These are phyloP conservation scores for Cordylochernes scorpioides DNA, from an alignment of 2,888 invertebrate species.

Conservation along the genomic window DNA sequence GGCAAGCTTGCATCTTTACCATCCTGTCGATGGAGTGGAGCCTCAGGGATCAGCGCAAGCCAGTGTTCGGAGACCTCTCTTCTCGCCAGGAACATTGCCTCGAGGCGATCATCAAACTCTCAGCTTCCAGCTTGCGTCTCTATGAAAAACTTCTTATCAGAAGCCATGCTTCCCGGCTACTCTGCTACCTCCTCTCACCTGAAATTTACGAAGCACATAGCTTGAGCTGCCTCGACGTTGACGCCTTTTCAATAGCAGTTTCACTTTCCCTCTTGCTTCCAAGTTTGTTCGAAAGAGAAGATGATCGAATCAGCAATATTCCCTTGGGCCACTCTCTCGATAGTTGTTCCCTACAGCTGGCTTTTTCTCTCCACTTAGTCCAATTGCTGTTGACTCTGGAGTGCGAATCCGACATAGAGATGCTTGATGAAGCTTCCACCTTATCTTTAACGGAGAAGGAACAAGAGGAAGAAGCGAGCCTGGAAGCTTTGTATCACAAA, in stretches of 20 bases:
- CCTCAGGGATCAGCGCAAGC: slow-evolving; percentile 24
- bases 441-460: too few species aligned
- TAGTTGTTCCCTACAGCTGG: slow-evolving; percentile 45
- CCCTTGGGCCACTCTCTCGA: slow-evolving; percentile 31
- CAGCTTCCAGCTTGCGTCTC: slow-evolving; percentile 15
- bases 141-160: slow-evolving; percentile 22
- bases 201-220: slow-evolving; percentile 10
- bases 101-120: slow-evolving; percentile 19
- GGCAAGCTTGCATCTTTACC: slow-evolving; percentile 27
- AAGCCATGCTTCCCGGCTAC: slow-evolving; percentile 16
- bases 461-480: too few species aligned
- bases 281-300: slow-evolving; percentile 24
- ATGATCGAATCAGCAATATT: slow-evolving; percentile 17
- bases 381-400: slow-evolving; percentile 51
- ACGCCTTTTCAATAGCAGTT: slow-evolving; percentile 54
- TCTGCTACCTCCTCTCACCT: slow-evolving; percentile 11
- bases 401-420: too few species aligned
- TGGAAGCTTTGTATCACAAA: too few species aligned
- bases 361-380: slow-evolving; percentile 48
- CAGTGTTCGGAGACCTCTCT: slow-evolving; percentile 27
- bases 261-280: slow-evolving; percentile 49
- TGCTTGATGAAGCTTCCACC: too few species aligned
- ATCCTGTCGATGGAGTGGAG: slow-evolving; percentile 25
- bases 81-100: slow-evolving; percentile 25
- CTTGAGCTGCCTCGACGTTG: slow-evolving; percentile 43